Evolutionary conservation across 2,888 invertebrate genomes (phyloP).

Genomic region (Clostera curtula): DNA sequence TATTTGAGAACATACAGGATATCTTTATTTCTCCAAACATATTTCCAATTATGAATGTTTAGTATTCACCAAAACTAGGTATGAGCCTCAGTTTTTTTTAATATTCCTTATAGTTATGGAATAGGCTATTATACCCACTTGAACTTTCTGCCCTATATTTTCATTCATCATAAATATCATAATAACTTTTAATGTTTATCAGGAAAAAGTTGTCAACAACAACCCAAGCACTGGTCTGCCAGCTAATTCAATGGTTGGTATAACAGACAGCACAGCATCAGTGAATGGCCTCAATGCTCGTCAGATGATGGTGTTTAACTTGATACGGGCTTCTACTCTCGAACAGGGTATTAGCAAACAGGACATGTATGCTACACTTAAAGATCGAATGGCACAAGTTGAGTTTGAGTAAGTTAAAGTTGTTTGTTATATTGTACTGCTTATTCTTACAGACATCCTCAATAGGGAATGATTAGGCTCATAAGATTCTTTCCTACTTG

Average conservation of each 20-base stretch:
- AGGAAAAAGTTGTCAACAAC: constrained; percentile 46
- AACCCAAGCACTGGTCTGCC: constrained; percentile 43
- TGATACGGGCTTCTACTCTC: constrained; percentile 56
- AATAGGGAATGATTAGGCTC: too few species aligned
- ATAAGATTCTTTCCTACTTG: too few species aligned
- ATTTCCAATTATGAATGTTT: too few species aligned
- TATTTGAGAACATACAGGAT: too few species aligned
- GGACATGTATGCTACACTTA: constrained; percentile 59
- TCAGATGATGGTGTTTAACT: constrained; percentile 66
- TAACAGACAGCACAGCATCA: constrained; percentile 39
- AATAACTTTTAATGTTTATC: constrained; percentile 12
- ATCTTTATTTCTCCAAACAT: too few species aligned
- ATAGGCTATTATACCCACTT: too few species aligned
- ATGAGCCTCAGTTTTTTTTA: too few species aligned
- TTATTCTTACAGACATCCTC: too few species aligned
- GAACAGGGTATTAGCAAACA: constrained; percentile 68
- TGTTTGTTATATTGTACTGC: not conserved
- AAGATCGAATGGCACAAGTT: constrained; percentile 58
- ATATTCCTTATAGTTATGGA: too few species aligned
- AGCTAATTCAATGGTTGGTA: constrained; percentile 61
- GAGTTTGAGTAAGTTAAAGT: constrained; percentile 61
- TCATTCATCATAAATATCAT: not conserved
- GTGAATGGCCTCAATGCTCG: constrained; percentile 62
- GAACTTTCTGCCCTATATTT: not conserved
- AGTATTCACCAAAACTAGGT: too few species aligned